A percentile compares a stretch with the other conserved stretches of the same genome.
phyloP scores from a whole-genome alignment of 2,888 invertebrate genomes.

The Ochropacha duplaris region DNA sequence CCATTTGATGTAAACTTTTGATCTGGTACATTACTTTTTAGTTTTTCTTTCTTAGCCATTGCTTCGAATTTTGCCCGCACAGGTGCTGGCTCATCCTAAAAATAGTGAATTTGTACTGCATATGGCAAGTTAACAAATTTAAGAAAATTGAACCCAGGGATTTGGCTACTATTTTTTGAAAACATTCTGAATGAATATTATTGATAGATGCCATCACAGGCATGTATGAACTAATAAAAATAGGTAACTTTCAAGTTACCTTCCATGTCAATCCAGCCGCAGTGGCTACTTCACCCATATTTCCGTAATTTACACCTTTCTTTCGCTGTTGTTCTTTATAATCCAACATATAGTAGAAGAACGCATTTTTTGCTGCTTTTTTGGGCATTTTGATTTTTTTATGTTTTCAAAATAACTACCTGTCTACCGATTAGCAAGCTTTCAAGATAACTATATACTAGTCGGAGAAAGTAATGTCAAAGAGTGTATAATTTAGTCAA shows the following conservation, averaged over 20 bases:
- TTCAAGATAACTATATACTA: too few species aligned
- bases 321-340: constrained; percentile 59
- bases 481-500: too few species aligned
- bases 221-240: too few species aligned
- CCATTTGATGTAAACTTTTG: constrained; percentile 61
- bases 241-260: constrained; percentile 33
- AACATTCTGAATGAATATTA: too few species aligned
- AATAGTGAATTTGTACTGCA: too few species aligned
- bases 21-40: constrained; percentile 33
- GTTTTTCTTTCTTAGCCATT: constrained; percentile 50
- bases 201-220: too few species aligned
- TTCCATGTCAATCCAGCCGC: constrained; percentile 66
- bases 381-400: constrained; percentile 58
- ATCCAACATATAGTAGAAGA: constrained; percentile 65
- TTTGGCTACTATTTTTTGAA: too few species aligned
- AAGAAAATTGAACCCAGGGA: too few species aligned
- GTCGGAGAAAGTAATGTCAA: too few species aligned
- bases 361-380: constrained; percentile 59
- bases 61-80: constrained; percentile 52
- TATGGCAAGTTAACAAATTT: too few species aligned
- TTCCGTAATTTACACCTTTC: constrained; percentile 53
- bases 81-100: constrained; percentile 42
- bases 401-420: background rate
- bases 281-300: constrained; percentile 53
- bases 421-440: too few species aligned